phyloP scores from a whole-genome alignment of 92 coral and sea anemone genomes.

The Parazoanthus darwini region DNA sequence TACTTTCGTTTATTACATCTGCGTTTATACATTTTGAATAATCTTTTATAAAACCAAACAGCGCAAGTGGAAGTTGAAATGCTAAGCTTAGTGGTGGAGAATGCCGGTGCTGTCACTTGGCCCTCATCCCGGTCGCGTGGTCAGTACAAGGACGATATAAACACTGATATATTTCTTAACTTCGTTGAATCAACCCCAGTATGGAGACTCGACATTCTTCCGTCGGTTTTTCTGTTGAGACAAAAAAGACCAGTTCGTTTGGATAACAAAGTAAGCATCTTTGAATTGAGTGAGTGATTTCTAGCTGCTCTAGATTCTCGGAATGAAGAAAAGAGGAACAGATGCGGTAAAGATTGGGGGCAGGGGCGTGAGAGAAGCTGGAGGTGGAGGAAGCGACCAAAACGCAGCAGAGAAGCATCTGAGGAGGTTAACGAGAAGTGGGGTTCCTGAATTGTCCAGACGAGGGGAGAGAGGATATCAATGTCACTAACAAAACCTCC shows the following conservation, averaged over 20 bases:
- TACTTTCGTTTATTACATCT: not conserved
- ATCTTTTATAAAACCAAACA: not conserved
- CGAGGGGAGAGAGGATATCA: no score
- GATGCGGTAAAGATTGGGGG: not conserved
- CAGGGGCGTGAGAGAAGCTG: not conserved
- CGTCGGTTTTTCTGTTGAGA: not conserved
- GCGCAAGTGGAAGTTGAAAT: not conserved
- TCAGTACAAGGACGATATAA: no score
- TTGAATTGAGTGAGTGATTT: not conserved
- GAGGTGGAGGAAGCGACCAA: no score
- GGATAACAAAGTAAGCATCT: not conserved
- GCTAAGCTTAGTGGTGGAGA: not conserved
- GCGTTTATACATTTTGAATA: not conserved
- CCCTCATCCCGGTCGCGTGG: no score
- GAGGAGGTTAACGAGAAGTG: no score
- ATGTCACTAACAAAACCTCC: no score
- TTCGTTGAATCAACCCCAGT: not conserved
- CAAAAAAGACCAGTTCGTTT: not conserved
- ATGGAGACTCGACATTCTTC: no score
- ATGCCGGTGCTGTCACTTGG: not conserved
- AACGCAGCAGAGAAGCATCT: no score
- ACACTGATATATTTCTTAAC: not conserved
- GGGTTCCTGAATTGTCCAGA: no score
- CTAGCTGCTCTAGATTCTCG: not conserved
- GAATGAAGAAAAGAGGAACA: not conserved